phyloP scores from a whole-genome alignment of 2,888 invertebrate genomes.

The Tipula confusa region DNA sequence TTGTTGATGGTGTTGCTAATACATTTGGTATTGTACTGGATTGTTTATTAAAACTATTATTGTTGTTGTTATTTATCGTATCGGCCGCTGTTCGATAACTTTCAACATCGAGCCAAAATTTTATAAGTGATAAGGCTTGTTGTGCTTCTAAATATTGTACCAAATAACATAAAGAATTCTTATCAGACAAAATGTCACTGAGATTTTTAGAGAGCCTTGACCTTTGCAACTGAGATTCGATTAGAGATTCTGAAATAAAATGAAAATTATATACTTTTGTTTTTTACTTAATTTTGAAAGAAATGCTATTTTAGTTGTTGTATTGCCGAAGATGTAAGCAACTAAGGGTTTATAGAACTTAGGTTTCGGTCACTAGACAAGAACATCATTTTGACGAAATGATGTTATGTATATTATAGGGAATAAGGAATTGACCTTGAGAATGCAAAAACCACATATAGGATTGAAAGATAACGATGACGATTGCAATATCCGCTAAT shows the following conservation, averaged over 20 bases:
- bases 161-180: constrained; percentile 76
- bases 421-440: neutral
- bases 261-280: too few relatives aligned
- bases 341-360: too few relatives aligned
- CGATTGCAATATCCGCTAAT: neutral
- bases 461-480: neutral
- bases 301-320: too few relatives aligned
- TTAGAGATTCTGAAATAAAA: constrained; percentile 26
- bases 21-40: neutral
- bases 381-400: too few relatives aligned
- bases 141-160: constrained; percentile 80
- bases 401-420: too few relatives aligned
- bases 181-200: constrained; percentile 70
- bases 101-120: constrained; percentile 74
- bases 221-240: neutral
- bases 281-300: too few relatives aligned
- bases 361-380: too few relatives aligned
- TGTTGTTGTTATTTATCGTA: neutral
- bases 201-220: constrained; percentile 57
- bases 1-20: constrained; percentile 27
- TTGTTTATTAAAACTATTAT: neutral
- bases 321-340: too few relatives aligned
- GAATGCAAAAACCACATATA: neutral
- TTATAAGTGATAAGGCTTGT: constrained; percentile 61
- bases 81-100: constrained; percentile 55